Percentiles rank a stretch among this genome's conserved stretches.
phyloP scores from a whole-genome alignment of 1,140 invertebrate species.

The Anastrepha obliqua region DNA sequence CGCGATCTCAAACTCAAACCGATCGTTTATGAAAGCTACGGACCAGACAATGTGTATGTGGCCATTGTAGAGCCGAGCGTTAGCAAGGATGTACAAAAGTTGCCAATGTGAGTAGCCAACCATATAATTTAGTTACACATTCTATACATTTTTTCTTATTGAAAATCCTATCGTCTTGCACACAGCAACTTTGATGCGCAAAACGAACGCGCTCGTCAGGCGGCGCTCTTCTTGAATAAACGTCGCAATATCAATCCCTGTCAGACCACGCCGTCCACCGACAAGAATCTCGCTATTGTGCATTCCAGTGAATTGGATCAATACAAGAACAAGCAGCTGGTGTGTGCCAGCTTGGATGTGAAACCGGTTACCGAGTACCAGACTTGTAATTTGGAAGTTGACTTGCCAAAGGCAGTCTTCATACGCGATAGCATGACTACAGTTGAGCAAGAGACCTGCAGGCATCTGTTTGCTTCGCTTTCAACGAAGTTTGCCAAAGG shows the following conservation, averaged over 20 bases:
- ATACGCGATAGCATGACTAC: constrained; percentile 60
- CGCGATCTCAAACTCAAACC: constrained; percentile 62
- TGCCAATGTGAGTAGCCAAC: constrained; percentile 66
- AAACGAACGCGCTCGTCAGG: constrained; percentile 61
- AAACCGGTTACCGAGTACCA: constrained; percentile 66
- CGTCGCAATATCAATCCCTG: constrained; percentile 64
- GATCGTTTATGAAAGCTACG: constrained; percentile 66
- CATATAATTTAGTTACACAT: neutral
- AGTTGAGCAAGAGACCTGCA: constrained; percentile 68
- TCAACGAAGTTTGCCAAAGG: constrained; percentile 68
- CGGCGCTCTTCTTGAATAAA: constrained; percentile 67
- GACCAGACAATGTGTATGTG: constrained; percentile 64
- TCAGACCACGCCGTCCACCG: constrained; percentile 56
- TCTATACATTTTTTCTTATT: neutral
- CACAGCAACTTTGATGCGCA: constrained; percentile 65
- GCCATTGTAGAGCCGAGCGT: constrained; percentile 64
- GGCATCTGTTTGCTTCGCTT: constrained; percentile 68
- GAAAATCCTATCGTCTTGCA: too few relatives aligned
- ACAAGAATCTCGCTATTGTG: constrained; percentile 64
- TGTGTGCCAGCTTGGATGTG: constrained; percentile 65
- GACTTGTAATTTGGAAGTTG: constrained; percentile 67
- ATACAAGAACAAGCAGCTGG: constrained; percentile 66
- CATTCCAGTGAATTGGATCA: constrained; percentile 64
- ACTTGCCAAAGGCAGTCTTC: constrained; percentile 67
- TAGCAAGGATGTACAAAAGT: constrained; percentile 61